Evolutionary conservation across 2,113 vertebrate species (phyloP).

Genomic region (Larimichthys crocea): DNA sequence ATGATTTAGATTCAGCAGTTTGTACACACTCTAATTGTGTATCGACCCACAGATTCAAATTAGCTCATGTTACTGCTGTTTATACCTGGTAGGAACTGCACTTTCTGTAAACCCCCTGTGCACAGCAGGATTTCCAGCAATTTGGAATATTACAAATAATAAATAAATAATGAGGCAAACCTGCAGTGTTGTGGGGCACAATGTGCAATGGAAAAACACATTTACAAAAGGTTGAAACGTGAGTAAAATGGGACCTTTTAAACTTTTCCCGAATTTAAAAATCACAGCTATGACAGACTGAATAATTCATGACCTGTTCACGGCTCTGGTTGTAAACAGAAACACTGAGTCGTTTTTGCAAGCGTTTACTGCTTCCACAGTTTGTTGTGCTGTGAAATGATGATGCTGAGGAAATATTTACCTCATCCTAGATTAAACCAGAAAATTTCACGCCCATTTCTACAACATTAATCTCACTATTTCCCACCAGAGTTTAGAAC

Average conservation of each 20-base stretch:
- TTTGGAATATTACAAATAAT: conserved; percentile 45
- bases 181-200: conserved; percentile 22
- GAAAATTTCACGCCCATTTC: neutral
- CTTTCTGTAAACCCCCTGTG: neutral
- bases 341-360: conserved; percentile 9
- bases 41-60: neutral
- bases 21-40: too few species aligned
- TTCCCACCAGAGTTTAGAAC: too few species aligned
- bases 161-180: conserved; percentile 52
- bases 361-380: conserved; percentile 25
- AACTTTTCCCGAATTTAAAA: conserved; percentile 47
- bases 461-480: neutral
- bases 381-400: conserved; percentile 37
- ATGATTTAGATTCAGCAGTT: neutral
- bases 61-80: neutral
- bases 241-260: conserved; percentile 56
- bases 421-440: neutral
- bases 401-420: conserved; percentile 15
- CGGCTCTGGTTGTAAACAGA: conserved; percentile 56
- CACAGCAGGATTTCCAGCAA: conserved; percentile 5
- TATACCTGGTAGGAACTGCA: neutral
- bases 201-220: conserved; percentile 38
- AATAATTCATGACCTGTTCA: conserved; percentile 66
- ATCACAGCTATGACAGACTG: conserved; percentile 51
- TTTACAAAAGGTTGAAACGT: conserved; percentile 46